Percentiles rank a stretch among this genome's conserved stretches.
Conservation (phyloP, 2,113 vertebrate species). For the Garra rufa region DNA sequence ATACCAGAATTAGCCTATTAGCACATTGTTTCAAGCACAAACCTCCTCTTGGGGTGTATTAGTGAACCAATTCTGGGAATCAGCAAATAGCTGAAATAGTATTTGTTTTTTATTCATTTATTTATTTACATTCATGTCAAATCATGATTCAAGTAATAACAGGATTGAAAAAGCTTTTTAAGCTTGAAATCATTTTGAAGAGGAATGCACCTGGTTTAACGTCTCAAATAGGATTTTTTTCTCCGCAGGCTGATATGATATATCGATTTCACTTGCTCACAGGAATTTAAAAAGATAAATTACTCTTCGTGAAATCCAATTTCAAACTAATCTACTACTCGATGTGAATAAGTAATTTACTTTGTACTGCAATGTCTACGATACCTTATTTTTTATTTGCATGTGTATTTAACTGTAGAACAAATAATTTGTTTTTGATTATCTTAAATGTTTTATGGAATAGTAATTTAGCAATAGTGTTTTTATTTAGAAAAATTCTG, state of each 20-base stretch:
- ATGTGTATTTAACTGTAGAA: neutral
- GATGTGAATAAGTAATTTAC: neutral
- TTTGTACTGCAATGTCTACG: neutral
- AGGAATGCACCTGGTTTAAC: constrained; percentile 15
- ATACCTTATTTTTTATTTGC: neutral
- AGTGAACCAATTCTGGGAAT: neutral
- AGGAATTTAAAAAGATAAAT: neutral
- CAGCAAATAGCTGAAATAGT: neutral
- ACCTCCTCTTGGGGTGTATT: neutral
- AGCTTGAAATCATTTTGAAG: constrained; percentile 21
- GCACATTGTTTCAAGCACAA: neutral
- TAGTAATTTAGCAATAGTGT: neutral
- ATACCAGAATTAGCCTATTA: neutral
- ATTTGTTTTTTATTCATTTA: neutral
- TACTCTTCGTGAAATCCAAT: neutral
- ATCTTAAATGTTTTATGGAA: constrained; percentile 1
- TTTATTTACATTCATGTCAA: neutral
- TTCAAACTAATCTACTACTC: constrained; percentile 1
- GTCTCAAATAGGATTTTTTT: constrained; percentile 6
- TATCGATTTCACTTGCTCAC: neutral
- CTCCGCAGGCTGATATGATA: neutral
- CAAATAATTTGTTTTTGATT: neutral
- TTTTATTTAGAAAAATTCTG: neutral
- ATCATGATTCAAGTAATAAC: constrained; percentile 19
- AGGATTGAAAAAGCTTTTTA: constrained; percentile 23